Evolutionary conservation across 1,140 invertebrate genomes (phyloP), one percentile per base, ranked within the genome.

Genomic region (Papilio polyxenes): DNA sequence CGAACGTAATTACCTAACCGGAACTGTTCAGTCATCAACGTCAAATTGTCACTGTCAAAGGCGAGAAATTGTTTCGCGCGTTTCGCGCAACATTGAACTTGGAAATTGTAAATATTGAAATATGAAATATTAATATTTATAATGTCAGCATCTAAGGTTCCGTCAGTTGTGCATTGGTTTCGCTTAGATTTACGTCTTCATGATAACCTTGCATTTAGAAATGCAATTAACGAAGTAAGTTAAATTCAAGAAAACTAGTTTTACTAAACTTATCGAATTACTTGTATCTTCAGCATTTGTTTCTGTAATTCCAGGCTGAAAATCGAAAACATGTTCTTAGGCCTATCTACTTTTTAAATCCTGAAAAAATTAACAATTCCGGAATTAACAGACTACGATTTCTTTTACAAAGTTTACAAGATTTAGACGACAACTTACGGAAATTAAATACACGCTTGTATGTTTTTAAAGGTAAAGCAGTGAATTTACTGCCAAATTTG

Each of bases 301-400:
- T 83, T 85, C 75, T 83, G 83, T 83, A 77, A 59, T 85, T 91
- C 53, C 87, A 95, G 92, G 93, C 93, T 76, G 89, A 93, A 84
- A 95, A 95, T 15, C 88, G 94, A 3, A 92, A 95, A 86, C 93
- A 92, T 78, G 84, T 86, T 49, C 89, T 96, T 11, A 95, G 96
- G 48, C 96, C 97, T 40, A 95, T 97, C 77, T 97, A 96, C 89
- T 95, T 97, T 62, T 88, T 97, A 10, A 96, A 97, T 87, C 95
- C 96, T 2, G 95, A 96, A 85, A 96, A 97, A 81, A 94, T 96
- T 48, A 95, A 95, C 81, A 95, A 95, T 89, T 93, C 97, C 81
- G 96, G 96, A 5, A 90, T 95, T 4, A 97, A 97, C 89, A 95
- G 97, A 82, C 96, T 96, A 95, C 93, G 96, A 83, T 97, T 97